These are phyloP conservation scores for Dasypolia templi DNA, from an alignment of 2,888 invertebrate species.

Conservation along the genomic window DNA sequence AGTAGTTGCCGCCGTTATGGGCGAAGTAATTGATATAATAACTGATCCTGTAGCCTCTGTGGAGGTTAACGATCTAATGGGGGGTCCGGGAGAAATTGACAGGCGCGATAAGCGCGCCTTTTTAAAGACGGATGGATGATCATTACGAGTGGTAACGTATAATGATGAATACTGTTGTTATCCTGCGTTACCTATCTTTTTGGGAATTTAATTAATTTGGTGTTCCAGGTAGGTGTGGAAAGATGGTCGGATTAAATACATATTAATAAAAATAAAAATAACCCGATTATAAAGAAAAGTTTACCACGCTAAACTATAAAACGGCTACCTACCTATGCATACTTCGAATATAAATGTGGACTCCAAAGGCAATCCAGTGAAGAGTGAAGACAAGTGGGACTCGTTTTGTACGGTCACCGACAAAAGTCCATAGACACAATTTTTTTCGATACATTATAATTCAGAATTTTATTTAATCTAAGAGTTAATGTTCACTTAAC, in stretches of 20 bases:
- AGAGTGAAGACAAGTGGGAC: background rate
- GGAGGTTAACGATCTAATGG: slow-evolving; percentile 70
- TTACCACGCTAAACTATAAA: background rate
- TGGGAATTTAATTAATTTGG: slow-evolving; percentile 55
- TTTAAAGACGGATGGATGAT: slow-evolving; percentile 56
- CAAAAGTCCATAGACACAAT: no score
- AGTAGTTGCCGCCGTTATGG: slow-evolving; percentile 50
- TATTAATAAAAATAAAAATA: no score
- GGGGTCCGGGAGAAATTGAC: slow-evolving; percentile 56
- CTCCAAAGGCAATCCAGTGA: background rate
- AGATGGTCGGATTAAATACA: slow-evolving; percentile 1
- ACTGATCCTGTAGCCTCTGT: slow-evolving; percentile 55
- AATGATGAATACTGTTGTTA: slow-evolving; percentile 53
- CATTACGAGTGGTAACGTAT: slow-evolving; percentile 45
- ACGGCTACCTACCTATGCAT: background rate
- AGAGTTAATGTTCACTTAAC: no score
- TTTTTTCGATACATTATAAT: no score
- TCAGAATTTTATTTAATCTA: no score
- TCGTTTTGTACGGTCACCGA: no score
- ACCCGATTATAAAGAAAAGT: slow-evolving; percentile 1
- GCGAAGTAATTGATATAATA: slow-evolving; percentile 73
- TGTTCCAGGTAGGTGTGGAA: slow-evolving; percentile 19
- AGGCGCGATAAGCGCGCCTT: slow-evolving; percentile 59
- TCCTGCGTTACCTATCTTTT: slow-evolving; percentile 40
- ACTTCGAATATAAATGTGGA: background rate